Evolutionary conservation across 2,888 invertebrate species (phyloP).

Genomic region (Sussaba pulchella): DNA sequence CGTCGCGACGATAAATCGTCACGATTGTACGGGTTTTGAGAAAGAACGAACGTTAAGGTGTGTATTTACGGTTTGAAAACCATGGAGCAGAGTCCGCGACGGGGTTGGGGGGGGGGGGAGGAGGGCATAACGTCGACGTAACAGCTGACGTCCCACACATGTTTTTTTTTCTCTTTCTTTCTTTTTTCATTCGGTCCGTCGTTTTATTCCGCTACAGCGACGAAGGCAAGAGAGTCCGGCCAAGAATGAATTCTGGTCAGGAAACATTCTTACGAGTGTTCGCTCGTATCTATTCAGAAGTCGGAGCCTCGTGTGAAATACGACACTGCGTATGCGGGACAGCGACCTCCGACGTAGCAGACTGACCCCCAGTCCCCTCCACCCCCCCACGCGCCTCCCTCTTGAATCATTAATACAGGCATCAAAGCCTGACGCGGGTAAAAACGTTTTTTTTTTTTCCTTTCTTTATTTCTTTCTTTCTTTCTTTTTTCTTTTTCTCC

Average conservation of each 20-base stretch:
- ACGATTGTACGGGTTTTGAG: slow-evolving; percentile 29
- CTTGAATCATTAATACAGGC: slow-evolving; percentile 10
- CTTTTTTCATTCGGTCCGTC: background rate
- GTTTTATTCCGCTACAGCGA: background rate
- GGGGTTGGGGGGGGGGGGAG: slow-evolving; percentile 21
- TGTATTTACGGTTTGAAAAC: slow-evolving; percentile 49
- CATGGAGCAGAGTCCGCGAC: slow-evolving; percentile 26
- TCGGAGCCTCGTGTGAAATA: slow-evolving; percentile 7
- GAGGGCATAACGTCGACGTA: slow-evolving; percentile 16
- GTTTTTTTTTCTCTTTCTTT: background rate
- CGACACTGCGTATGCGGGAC: slow-evolving; percentile 23
- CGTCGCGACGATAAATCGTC: slow-evolving; percentile 49
- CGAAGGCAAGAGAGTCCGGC: background rate
- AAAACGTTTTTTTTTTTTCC: background rate
- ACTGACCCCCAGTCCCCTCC: background rate
- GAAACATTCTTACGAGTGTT: slow-evolving; percentile 10
- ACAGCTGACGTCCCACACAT: slow-evolving; percentile 23
- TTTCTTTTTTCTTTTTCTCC: too few species aligned
- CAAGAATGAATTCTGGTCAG: slow-evolving; percentile 14
- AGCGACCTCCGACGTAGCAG: slow-evolving; percentile 25
- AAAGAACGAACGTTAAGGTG: slow-evolving; percentile 13
- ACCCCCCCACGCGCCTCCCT: background rate
- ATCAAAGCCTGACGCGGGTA: background rate
- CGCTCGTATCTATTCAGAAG: slow-evolving; percentile 10
- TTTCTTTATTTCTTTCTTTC: background rate